Evolutionary conservation across 2,888 invertebrate genomes (phyloP).

Genomic region (Neuroscelio doddi): DNA sequence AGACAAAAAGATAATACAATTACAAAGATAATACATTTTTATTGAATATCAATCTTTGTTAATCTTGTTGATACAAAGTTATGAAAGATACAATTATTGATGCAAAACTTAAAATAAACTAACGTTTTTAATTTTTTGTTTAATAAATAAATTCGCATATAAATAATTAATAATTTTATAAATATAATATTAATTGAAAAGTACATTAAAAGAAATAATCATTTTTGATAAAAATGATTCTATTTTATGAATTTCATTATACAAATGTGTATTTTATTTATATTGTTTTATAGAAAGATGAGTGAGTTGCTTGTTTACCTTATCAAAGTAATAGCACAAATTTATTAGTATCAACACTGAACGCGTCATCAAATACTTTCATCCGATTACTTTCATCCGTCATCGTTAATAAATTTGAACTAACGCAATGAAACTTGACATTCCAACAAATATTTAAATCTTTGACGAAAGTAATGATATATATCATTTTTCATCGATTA

Average conservation of each 20-base stretch:
- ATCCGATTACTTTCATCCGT: slow-evolving; percentile 15
- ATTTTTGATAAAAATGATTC: too few species aligned
- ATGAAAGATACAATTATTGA: not conserved
- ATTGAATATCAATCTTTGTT: not conserved
- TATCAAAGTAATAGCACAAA: not conserved
- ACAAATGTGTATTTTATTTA: not conserved
- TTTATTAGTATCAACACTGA: slow-evolving; percentile 2
- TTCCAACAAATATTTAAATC: not conserved
- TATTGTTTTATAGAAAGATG: too few species aligned
- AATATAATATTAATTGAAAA: too few species aligned
- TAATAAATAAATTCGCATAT: too few species aligned
- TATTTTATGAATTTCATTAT: slow-evolving; percentile 2
- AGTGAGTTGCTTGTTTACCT: not conserved
- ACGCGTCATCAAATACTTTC: slow-evolving; percentile 4
- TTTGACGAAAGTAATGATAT: slow-evolving; percentile 9
- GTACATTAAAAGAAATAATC: too few species aligned
- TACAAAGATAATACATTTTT: too few species aligned
- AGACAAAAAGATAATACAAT: not conserved
- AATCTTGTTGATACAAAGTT: slow-evolving; percentile 1
- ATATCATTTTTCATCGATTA: slow-evolving; percentile 7
- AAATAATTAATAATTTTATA: too few species aligned
- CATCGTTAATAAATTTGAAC: slow-evolving; percentile 14
- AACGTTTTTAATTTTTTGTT: too few species aligned
- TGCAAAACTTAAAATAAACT: too few species aligned
- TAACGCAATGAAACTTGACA: slow-evolving; percentile 7